Percentiles rank a stretch among this genome's conserved stretches.
Evolutionary conservation across 2,113 vertebrate genomes (phyloP).

Genomic region (Erythrocercus mccallii): DNA sequence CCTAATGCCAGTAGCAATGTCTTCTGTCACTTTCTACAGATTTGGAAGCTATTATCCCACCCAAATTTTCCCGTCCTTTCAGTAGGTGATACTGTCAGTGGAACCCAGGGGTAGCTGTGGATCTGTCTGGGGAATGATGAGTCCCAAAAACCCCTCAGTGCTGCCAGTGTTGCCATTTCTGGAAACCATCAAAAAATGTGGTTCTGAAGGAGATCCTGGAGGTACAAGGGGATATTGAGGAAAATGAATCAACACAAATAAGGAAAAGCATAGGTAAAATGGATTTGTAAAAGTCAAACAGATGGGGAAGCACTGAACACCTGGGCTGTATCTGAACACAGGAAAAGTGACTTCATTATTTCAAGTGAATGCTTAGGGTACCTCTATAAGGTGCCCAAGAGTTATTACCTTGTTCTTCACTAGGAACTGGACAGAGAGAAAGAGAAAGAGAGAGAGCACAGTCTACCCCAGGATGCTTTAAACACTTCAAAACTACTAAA

Average conservation of each 20-base stretch:
- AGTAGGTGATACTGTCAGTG: neutral
- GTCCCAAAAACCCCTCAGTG: neutral
- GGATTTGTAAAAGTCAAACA: neutral
- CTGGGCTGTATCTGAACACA: neutral
- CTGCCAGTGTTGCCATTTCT: neutral
- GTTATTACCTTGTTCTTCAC: neutral
- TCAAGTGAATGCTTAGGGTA: neutral
- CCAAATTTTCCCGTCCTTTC: neutral
- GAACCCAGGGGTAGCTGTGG: neutral
- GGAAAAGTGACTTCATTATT: neutral
- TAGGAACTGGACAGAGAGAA: neutral
- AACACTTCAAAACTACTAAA: neutral
- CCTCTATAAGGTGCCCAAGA: neutral
- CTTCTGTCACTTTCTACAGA: neutral
- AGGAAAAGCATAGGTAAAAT: neutral
- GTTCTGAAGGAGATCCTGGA: neutral
- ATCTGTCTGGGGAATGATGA: neutral
- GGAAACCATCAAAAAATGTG: neutral
- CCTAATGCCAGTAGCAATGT: neutral
- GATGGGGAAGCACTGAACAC: neutral
- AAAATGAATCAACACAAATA: neutral
- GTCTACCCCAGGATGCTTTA: neutral
- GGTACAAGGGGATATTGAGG: neutral
- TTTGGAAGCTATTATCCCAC: neutral
- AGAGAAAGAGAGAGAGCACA: neutral